Percentiles rank a stretch among this genome's conserved stretches.
Conservation (phyloP, 2,113 vertebrate genomes). For the Eptesicus fuscus region DNA sequence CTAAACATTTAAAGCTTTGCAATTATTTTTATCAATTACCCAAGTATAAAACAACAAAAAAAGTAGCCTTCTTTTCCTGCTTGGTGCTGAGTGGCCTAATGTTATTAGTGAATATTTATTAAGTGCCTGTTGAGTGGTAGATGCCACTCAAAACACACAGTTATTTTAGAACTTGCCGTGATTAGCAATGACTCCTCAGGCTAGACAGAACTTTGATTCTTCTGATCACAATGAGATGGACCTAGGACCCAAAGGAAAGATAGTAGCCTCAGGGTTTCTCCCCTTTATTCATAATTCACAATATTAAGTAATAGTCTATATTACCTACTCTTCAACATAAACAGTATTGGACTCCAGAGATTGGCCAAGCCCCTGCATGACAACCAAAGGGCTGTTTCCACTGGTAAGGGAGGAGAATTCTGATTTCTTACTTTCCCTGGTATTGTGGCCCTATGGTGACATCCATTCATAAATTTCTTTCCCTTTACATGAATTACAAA, state of each 20-base stretch:
- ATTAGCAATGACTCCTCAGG: not conserved
- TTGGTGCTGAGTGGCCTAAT: constrained; percentile 60
- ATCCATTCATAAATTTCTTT: not conserved
- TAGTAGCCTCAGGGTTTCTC: not conserved
- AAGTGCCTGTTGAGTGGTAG: constrained; percentile 62
- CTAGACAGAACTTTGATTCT: not conserved
- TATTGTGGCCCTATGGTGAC: not conserved
- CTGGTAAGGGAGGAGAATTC: not conserved
- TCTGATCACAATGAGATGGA: not conserved
- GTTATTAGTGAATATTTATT: constrained; percentile 68
- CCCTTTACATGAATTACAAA: not conserved
- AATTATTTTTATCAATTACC: constrained; percentile 74
- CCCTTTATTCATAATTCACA: not conserved
- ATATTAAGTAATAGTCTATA: not conserved
- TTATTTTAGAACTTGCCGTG: not conserved
- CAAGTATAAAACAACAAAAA: constrained; percentile 40
- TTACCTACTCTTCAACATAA: not conserved
- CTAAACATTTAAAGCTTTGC: constrained; percentile 64
- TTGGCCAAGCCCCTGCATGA: not conserved
- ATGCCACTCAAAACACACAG: constrained; percentile 50
- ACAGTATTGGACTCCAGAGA: not conserved
- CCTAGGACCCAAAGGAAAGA: not conserved
- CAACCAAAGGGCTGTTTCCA: not conserved
- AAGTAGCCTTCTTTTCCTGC: constrained; percentile 50
- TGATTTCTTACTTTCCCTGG: not conserved